Evolutionary conservation across 2,888 invertebrate species (phyloP).

Genomic region (Trissonchulus latispiculum): DNA sequence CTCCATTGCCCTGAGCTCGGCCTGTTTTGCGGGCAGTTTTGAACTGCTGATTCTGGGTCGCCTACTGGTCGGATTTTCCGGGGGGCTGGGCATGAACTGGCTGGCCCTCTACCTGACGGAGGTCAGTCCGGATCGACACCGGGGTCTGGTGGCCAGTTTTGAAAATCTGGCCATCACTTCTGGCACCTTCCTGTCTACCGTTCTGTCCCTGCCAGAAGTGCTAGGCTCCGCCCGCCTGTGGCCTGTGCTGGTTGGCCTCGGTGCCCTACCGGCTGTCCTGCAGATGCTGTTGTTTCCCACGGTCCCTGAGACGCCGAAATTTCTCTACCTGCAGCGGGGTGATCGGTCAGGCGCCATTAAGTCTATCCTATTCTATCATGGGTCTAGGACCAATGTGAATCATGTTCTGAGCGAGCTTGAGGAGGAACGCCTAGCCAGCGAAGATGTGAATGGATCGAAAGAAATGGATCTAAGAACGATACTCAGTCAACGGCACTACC

Average conservation of each 20-base stretch:
- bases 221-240: not conserved
- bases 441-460: too few species aligned
- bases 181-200: constrained; percentile 11
- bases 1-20: not conserved
- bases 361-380: constrained; percentile 13
- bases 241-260: constrained; percentile 7
- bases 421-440: too few species aligned
- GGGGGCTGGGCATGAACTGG: not conserved
- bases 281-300: constrained; percentile 6
- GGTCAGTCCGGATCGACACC: constrained; percentile 14
- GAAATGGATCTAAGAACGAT: too few species aligned
- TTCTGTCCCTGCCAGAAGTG: not conserved
- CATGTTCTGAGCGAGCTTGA: constrained; percentile 4
- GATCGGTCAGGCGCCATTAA: not conserved
- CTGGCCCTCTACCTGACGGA: constrained; percentile 21
- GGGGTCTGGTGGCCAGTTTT: constrained; percentile 1
- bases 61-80: not conserved
- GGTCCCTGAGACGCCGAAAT: constrained; percentile 21
- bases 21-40: not conserved
- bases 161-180: constrained; percentile 20
- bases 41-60: constrained; percentile 15
- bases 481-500: too few species aligned
- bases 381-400: not conserved
- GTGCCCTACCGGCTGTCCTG: constrained; percentile 3
- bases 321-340: not conserved